A percentile compares a stretch with the other conserved stretches of the same genome.
phyloP scores from a whole-genome alignment of 2,888 invertebrate genomes.

The Plusia festucae region DNA sequence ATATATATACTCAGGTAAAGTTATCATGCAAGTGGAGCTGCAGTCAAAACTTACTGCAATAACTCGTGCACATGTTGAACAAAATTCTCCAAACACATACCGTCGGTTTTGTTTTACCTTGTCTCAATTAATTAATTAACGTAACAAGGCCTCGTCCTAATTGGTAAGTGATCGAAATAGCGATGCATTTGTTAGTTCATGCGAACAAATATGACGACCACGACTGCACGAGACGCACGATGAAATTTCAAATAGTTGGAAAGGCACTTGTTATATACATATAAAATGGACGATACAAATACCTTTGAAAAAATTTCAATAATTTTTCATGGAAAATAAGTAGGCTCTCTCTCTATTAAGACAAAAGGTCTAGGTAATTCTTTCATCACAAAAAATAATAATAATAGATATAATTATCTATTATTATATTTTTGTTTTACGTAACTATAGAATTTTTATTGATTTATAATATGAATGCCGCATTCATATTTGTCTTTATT shows the following conservation, averaged over 20 bases:
- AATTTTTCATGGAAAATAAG: background rate
- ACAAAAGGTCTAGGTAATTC: no score
- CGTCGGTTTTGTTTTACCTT: background rate
- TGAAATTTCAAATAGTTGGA: conserved; percentile 2
- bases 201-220: conserved; percentile 3
- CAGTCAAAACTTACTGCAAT: background rate
- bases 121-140: conserved; percentile 1
- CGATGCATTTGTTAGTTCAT: conserved; percentile 5
- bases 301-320: background rate
- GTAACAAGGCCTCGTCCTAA: conserved; percentile 5
- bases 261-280: background rate
- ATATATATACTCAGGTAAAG: no score
- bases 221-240: conserved; percentile 7
- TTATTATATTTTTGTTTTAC: no score
- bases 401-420: no score
- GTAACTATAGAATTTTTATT: no score
- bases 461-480: no score
- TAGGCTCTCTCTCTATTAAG: background rate
- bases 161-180: conserved; percentile 3
- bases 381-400: no score
- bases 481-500: no score
- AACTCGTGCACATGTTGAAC: background rate
- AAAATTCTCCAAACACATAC: background rate
- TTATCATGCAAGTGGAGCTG: background rate
- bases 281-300: background rate